These are phyloP conservation scores for Synodontis membranacea DNA, from an alignment of 2,113 vertebrate species.

Conservation along the genomic window DNA sequence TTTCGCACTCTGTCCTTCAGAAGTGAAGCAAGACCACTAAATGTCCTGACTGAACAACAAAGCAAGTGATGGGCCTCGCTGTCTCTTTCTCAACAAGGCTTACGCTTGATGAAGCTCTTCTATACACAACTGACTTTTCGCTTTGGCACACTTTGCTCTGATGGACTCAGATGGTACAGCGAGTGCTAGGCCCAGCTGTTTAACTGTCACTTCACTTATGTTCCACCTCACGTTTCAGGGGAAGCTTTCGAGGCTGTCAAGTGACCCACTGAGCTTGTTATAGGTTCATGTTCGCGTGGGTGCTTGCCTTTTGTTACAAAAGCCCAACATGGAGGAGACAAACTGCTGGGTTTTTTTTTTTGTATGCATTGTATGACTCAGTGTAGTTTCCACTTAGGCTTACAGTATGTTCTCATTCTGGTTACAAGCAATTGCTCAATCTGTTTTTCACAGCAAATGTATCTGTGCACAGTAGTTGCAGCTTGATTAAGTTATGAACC, in stretches of 20 bases:
- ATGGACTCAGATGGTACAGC: background rate
- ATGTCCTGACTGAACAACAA: conserved; percentile 42
- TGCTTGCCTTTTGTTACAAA: background rate
- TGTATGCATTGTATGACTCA: conserved; percentile 64
- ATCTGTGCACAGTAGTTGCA: background rate
- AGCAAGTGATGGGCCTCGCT: conserved; percentile 22
- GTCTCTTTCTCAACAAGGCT: conserved; percentile 5
- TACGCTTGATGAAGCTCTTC: background rate
- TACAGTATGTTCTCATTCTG: conserved; percentile 57
- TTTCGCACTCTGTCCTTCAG: conserved; percentile 48
- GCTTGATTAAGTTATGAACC: background rate
- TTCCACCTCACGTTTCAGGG: background rate
- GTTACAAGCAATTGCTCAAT: conserved; percentile 48
- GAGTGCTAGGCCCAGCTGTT: background rate
- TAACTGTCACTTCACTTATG: background rate
- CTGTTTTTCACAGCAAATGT: conserved; percentile 54
- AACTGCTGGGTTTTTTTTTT: conserved; percentile 47
- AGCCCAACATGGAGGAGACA: conserved; percentile 42
- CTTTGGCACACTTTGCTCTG: background rate
- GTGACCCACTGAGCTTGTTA: conserved; percentile 24
- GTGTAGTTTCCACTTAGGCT: conserved; percentile 68
- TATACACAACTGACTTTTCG: background rate
- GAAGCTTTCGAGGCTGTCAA: background rate
- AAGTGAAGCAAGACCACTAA: conserved; percentile 37
- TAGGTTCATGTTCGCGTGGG: background rate